Conservation (phyloP, 2,113 vertebrate species). For the Megaleporinus macrocephalus region DNA sequence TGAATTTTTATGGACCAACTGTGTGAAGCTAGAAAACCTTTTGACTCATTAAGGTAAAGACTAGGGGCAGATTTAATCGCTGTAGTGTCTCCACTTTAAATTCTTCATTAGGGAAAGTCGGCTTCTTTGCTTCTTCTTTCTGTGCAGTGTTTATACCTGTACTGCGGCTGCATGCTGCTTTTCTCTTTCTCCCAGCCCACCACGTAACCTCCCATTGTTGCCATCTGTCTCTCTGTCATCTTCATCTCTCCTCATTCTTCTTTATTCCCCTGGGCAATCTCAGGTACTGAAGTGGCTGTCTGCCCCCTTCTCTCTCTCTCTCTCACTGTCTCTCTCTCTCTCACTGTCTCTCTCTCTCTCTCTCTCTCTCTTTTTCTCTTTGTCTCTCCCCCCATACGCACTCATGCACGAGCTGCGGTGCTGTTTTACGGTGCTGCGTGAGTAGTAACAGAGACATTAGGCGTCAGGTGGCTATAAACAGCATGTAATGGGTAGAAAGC, state of each 20-base stretch:
- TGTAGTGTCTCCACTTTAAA: not conserved
- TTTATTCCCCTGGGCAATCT: constrained; percentile 19
- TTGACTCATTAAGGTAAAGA: not conserved
- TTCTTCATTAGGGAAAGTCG: not conserved
- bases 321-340: not conserved
- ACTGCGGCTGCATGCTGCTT: constrained; percentile 15
- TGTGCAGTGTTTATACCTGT: not conserved
- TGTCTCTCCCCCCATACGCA: not conserved
- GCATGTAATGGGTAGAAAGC: constrained; percentile 34
- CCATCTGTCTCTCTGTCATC: constrained; percentile 46
- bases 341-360: not conserved
- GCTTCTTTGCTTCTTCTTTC: not conserved
- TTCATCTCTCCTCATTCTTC: constrained; percentile 18
- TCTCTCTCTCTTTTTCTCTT: not conserved
- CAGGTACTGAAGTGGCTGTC: constrained; percentile 4
- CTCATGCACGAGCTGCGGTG: not conserved
- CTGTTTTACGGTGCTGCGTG: constrained; percentile 7
- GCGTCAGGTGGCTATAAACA: constrained; percentile 29
- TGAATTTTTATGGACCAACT: not conserved
- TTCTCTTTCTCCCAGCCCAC: constrained; percentile 1
- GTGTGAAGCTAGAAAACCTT: not conserved
- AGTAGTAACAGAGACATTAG: constrained; percentile 21
- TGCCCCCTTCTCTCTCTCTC: not conserved
- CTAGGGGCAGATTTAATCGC: not conserved
- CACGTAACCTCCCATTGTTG: not conserved